phyloP scores from a whole-genome alignment of 2,888 invertebrate genomes.

The Apamea monoglypha region DNA sequence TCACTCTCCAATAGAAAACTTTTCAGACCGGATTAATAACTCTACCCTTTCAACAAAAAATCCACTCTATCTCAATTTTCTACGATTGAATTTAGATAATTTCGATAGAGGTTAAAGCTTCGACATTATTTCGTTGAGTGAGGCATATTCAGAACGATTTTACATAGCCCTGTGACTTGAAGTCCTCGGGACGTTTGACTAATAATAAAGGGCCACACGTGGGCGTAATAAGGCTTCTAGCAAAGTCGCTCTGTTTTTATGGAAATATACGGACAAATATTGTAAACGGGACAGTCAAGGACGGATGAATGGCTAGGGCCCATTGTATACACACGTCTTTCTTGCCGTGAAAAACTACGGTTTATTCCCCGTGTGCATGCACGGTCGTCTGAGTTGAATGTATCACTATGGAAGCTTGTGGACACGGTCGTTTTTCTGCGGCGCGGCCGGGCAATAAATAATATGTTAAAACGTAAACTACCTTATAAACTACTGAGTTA shows the following conservation, averaged over 20 bases:
- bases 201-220: conserved; percentile 58
- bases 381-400: background rate
- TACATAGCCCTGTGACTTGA: conserved; percentile 46
- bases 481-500: background rate
- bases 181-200: conserved; percentile 57
- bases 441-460: background rate
- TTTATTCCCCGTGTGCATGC: background rate
- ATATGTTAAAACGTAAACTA: background rate
- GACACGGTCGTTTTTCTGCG: background rate
- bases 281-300: background rate
- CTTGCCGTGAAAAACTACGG: background rate
- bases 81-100: conserved; percentile 24
- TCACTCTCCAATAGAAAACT: conserved; percentile 25
- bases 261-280: conserved; percentile 31
- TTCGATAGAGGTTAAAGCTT: background rate
- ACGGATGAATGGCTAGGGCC: background rate
- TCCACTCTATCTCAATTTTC: background rate
- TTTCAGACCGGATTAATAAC: conserved; percentile 22
- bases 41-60: background rate
- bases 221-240: conserved; percentile 58
- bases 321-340: background rate
- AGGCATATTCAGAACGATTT: conserved; percentile 49
- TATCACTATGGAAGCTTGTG: background rate
- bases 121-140: conserved; percentile 40
- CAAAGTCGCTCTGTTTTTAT: conserved; percentile 32